Base-by-base conservation (phyloP, 2,888 invertebrate species). In the Crossocerus cetratus region DNA sequence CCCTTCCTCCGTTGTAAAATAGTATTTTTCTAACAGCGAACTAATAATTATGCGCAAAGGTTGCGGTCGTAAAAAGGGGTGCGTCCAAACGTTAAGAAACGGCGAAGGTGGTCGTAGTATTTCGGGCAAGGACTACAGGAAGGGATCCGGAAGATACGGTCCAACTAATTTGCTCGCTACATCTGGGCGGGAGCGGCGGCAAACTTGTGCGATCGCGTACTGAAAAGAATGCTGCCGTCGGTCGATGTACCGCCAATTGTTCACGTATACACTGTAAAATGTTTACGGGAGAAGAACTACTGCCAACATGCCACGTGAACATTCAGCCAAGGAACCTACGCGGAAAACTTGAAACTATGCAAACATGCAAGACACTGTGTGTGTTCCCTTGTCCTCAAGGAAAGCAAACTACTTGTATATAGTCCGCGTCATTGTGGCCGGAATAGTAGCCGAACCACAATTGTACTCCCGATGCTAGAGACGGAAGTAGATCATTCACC, bases 11-110 rank as follows among this genome's bases (percentile, higher is more conserved):
- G 61, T 73, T 87, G 86, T 87, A 86, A 87, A 86, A 87, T 87
- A 87, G 84, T 87, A 87, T 87, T 87, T 87, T 87, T 87, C 84
- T 87, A 87, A 82, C 78, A 77, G 74, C 75, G 71, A 83, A 82
- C 82, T 32, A 32, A 32, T 66, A 77, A 77, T 79, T 79, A 77
- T 75, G 69, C 65, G 80, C 75, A 67, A 72, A 54, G 57, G 69
- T 69, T 49, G 57, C 67, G 65, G 60, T 67, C 32, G 16, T 49
- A 16, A 49, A 49, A 49, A 49, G 32, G 32, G 32, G 49, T 49
- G 49, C 49, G 49, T 49, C 16, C 16, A 16, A 49, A 16, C 16
- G 14, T 49, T 16, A 14, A 49, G 4, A 11, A 16, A 49, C 16
- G n/a, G 49, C 49, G 16, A 49, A 49, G 49, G 49, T 16, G 49